Base-by-base conservation (phyloP, 2,113 vertebrate species). In the Carassius carassius region DNA sequence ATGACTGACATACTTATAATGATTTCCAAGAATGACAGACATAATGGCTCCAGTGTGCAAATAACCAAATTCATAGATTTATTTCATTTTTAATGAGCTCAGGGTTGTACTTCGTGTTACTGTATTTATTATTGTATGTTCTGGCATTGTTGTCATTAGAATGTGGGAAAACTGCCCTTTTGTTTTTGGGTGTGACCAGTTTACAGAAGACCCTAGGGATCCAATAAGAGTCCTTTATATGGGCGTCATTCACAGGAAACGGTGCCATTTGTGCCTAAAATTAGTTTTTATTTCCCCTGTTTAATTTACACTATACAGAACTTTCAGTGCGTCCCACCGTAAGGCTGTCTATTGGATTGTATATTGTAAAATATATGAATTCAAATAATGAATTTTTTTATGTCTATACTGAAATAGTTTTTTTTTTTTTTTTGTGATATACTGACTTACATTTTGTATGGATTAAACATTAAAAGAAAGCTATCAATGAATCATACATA, bases 161-260 rank as follows among this genome's bases (percentile, higher is more conserved):
- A 76, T 47, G 41, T 75, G 37, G 60, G 37, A 84, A 75, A 84
- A 63, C 17, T 23, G 56, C 32, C 14, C 25, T 72, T 58, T 82
- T 63, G 37, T 63, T 29, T 51, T 58, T 70, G 81, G 49, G 72
- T 84, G 72, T 65, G 82, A 65, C 54, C 69, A 47, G 35, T 35
- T 84, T 76, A 65, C 17, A 63, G 56, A 65, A 83, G 14, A 51
- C 82, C 56, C 54, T 29, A 2, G 25, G 41, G 56, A 63, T 49
- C 11, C 25, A 67, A 70, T 29, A 76, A 76, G 16, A 41, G 21
- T 74, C 25, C 49, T 76, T 13, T 49, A 49, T 49, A 16, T 44
- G 44, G 47, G 16, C 44, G 7, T 29, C 41, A 19, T 76, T 54
- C 23, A 32, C 49, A 76, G 74, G 74, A 76, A 76, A 76, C 54